These are phyloP conservation scores for Squalus acanthias DNA, from an alignment of 2,797 vertebrate species.

Conservation along the genomic window DNA sequence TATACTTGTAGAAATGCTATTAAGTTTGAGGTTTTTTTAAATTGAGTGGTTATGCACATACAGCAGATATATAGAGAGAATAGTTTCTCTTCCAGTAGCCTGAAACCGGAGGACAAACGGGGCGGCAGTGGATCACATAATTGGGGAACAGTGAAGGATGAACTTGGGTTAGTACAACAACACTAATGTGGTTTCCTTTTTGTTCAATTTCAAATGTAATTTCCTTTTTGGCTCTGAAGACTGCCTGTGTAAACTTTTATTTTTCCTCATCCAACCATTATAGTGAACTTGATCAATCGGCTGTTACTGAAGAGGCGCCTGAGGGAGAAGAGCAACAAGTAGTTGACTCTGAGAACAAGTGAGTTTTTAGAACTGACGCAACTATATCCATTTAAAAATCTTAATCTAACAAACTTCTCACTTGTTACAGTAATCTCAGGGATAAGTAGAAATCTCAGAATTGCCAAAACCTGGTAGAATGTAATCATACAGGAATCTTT, in stretches of 20 bases:
- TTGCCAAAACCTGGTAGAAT: not conserved
- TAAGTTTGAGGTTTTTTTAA: not conserved
- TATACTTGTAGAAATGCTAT: not conserved
- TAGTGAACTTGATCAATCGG: slow-evolving; percentile 85
- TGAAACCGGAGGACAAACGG: slow-evolving; percentile 89
- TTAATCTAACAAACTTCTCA: not conserved
- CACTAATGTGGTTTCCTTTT: not conserved
- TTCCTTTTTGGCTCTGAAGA: not conserved
- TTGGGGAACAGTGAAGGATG: slow-evolving; percentile 92
- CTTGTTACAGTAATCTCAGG: not conserved
- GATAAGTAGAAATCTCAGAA: not conserved
- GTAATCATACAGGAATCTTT: not conserved
- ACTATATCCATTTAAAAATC: not conserved
- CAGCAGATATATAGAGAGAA: slow-evolving; percentile 39
- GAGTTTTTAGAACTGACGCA: slow-evolving; percentile 51
- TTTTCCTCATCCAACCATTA: slow-evolving; percentile 43
- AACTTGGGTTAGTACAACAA: slow-evolving; percentile 75
- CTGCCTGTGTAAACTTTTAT: not conserved
- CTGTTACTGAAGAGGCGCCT: slow-evolving; percentile 77
- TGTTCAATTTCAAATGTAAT: not conserved
- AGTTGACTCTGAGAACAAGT: slow-evolving; percentile 96
- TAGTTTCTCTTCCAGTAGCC: slow-evolving; percentile 71
- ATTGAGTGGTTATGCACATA: slow-evolving; percentile 22
- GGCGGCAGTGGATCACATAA: slow-evolving; percentile 84
- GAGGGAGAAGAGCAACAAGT: slow-evolving; percentile 88